These are phyloP conservation scores for Sebastes hopkinsi DNA, from an alignment of 2,797 vertebrate genomes.

Conservation along the genomic window DNA sequence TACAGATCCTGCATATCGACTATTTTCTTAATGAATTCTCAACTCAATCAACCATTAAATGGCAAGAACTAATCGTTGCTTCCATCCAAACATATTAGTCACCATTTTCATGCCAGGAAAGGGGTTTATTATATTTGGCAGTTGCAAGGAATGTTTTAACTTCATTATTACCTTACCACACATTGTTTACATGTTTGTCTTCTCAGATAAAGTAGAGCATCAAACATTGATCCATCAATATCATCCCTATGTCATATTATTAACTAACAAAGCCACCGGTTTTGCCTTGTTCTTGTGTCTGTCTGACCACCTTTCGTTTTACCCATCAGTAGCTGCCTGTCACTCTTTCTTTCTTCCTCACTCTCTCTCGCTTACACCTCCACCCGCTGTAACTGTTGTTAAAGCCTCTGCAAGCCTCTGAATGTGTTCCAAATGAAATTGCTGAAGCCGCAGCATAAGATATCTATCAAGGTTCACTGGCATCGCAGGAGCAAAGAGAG, in stretches of 20 bases:
- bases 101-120: background rate
- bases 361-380: background rate
- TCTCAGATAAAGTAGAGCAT: background rate
- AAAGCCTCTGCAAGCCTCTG: constrained; percentile 61
- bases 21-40: background rate
- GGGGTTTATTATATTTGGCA: background rate
- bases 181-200: background rate
- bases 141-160: background rate
- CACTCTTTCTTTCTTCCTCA: background rate
- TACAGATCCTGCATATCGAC: too few relatives aligned
- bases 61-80: background rate
- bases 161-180: background rate
- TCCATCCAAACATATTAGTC: background rate
- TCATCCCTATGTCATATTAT: background rate
- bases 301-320: constrained; percentile 18
- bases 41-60: background rate
- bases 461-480: constrained; percentile 74
- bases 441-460: constrained; percentile 69
- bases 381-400: constrained; percentile 41
- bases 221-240: background rate
- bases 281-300: background rate
- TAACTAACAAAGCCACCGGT: background rate
- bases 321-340: background rate
- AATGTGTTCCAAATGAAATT: constrained; percentile 81
- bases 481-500: constrained; percentile 66